Evolutionary conservation across 2,797 vertebrate genomes (phyloP).

Genomic region (Falco berigora): DNA sequence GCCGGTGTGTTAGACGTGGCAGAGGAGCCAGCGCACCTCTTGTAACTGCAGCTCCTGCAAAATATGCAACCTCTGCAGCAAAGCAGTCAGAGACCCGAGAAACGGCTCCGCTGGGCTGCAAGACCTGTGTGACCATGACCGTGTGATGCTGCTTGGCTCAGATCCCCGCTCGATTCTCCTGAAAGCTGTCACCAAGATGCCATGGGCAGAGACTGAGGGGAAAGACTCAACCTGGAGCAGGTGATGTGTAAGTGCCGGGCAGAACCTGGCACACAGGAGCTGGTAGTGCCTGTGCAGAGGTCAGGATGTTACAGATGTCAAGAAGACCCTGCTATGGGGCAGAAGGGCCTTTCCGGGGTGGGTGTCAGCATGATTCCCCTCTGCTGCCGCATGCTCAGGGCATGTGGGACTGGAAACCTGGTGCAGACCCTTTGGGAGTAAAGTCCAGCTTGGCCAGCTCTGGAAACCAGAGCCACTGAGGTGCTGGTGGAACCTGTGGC

Average conservation of each 20-base stretch:
- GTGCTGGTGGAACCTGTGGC: neutral
- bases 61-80: neutral
- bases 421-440: neutral
- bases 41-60: neutral
- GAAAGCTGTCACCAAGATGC: neutral
- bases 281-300: neutral
- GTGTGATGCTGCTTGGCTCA: neutral
- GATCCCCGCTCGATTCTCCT: rapidly evolving
- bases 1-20: neutral
- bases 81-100: neutral
- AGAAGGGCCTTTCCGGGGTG: neutral
- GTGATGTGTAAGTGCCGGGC: no score
- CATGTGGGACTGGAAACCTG: neutral
- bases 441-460: neutral
- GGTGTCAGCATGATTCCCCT: neutral
- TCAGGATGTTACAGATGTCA: neutral
- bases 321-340: neutral
- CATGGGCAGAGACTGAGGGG: neutral
- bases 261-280: neutral
- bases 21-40: neutral
- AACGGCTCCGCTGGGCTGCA: neutral
- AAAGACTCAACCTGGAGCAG: neutral
- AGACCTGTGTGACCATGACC: neutral
- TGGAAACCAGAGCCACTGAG: neutral
- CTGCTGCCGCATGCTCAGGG: neutral